Conservation (phyloP, 2,113 vertebrate species). For the Lanius collurio region DNA sequence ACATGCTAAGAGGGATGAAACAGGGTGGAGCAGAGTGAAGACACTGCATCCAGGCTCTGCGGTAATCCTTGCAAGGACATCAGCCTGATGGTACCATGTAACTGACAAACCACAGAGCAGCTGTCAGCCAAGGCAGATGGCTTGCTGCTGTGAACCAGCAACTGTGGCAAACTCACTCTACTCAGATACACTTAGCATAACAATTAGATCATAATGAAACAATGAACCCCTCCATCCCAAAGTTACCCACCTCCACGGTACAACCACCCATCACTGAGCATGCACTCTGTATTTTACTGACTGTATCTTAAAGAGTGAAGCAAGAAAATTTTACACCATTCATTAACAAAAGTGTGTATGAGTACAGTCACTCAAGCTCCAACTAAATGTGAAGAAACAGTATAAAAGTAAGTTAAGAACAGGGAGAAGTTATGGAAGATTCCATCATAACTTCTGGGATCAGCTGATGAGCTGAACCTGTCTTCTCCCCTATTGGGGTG, state of each 20-base stretch:
- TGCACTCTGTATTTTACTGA: background rate
- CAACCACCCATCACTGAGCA: background rate
- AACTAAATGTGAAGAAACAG: background rate
- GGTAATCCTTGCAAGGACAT: background rate
- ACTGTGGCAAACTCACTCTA: background rate
- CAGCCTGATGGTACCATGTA: background rate
- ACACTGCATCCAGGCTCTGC: background rate
- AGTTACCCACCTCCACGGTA: background rate
- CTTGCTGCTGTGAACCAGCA: background rate
- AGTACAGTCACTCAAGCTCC: background rate
- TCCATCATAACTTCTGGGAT: background rate
- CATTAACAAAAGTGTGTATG: background rate
- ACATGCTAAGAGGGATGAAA: background rate
- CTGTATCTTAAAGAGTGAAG: background rate
- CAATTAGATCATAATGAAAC: background rate
- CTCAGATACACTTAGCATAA: too few species aligned
- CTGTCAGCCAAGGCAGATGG: background rate
- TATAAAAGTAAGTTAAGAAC: background rate
- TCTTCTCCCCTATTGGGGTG: background rate
- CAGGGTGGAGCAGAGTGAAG: background rate
- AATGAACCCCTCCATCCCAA: background rate
- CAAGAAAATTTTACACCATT: background rate
- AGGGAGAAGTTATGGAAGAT: background rate
- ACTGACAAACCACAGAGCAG: background rate
- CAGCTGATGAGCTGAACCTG: background rate